phyloP scores from a whole-genome alignment of 2,888 invertebrate genomes.

The Ornithoptera alexandrae region DNA sequence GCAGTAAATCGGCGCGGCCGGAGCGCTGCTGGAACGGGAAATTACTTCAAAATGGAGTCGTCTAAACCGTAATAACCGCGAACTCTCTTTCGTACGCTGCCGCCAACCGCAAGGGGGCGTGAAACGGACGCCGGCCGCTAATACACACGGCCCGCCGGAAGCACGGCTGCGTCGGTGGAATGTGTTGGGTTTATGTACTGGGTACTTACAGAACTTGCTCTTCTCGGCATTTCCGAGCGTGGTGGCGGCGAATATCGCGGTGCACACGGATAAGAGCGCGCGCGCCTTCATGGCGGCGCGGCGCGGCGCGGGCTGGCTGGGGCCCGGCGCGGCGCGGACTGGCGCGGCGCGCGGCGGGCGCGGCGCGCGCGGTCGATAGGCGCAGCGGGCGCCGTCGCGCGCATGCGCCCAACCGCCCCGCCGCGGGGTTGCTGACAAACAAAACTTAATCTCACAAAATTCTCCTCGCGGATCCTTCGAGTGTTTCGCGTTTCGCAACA shows the following conservation, averaged over 20 bases:
- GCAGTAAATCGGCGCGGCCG: not conserved
- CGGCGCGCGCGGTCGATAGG: constrained; percentile 26
- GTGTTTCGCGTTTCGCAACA: not conserved
- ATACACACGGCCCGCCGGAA: not conserved
- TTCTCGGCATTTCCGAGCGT: constrained; percentile 67
- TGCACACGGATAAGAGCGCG: constrained; percentile 57
- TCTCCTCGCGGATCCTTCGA: constrained; percentile 1
- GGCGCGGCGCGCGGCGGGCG: constrained; percentile 42
- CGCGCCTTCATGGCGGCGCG: constrained; percentile 73
- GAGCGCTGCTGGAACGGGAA: constrained; percentile 7
- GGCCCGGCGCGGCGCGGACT: constrained; percentile 59
- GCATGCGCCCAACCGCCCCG: constrained; percentile 25
- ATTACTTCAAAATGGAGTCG: constrained; percentile 41
- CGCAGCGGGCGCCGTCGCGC: constrained; percentile 30
- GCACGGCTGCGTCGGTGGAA: not conserved
- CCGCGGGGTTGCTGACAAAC: constrained; percentile 33
- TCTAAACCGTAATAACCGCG: constrained; percentile 38
- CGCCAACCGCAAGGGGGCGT: constrained; percentile 39
- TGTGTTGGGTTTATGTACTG: not conserved
- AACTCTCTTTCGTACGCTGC: constrained; percentile 34
- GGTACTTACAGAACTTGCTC: constrained; percentile 78
- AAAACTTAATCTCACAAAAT: constrained; percentile 13
- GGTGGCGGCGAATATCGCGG: constrained; percentile 56
- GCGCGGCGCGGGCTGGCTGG: constrained; percentile 45
- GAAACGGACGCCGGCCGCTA: constrained; percentile 31